Evolutionary conservation across 2,113 vertebrate species (phyloP).

Genomic region (Struthio camelus): DNA sequence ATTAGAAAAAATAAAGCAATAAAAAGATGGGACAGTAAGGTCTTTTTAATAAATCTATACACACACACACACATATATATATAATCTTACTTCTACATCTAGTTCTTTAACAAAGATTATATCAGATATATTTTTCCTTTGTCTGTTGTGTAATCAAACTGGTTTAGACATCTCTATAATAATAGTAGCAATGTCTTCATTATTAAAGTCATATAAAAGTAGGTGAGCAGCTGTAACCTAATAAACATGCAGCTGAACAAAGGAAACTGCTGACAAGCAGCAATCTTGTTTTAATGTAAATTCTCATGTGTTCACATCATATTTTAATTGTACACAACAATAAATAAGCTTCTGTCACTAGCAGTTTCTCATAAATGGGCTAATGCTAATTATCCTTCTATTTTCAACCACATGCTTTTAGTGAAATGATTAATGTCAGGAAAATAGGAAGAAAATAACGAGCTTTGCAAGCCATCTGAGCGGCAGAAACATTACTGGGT

Average conservation of each 20-base stretch:
- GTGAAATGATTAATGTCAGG: neutral
- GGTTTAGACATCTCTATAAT: slow-evolving; percentile 21
- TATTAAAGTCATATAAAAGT: slow-evolving; percentile 47
- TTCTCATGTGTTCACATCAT: slow-evolving; percentile 41
- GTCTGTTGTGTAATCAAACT: slow-evolving; percentile 34
- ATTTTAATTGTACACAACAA: slow-evolving; percentile 21
- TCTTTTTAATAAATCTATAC: neutral
- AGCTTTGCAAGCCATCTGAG: slow-evolving; percentile 16
- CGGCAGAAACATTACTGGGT: neutral
- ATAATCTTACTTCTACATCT: neutral
- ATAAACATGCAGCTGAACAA: slow-evolving; percentile 56
- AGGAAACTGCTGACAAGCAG: slow-evolving; percentile 45
- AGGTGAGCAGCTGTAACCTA: slow-evolving; percentile 50
- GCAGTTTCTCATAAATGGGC: slow-evolving; percentile 49
- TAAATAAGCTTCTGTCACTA: slow-evolving; percentile 33
- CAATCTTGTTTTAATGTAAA: slow-evolving; percentile 52
- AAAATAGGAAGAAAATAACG: neutral
- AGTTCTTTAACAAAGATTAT: neutral
- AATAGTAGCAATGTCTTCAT: too few relatives aligned
- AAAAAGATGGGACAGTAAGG: neutral
- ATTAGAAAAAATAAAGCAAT: neutral
- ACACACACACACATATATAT: neutral
- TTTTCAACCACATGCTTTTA: slow-evolving; percentile 1
- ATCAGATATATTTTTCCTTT: neutral
- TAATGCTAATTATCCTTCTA: slow-evolving; percentile 57